phyloP scores from a whole-genome alignment of 2,888 invertebrate genomes.

The Nematopogon swammerdamellus region DNA sequence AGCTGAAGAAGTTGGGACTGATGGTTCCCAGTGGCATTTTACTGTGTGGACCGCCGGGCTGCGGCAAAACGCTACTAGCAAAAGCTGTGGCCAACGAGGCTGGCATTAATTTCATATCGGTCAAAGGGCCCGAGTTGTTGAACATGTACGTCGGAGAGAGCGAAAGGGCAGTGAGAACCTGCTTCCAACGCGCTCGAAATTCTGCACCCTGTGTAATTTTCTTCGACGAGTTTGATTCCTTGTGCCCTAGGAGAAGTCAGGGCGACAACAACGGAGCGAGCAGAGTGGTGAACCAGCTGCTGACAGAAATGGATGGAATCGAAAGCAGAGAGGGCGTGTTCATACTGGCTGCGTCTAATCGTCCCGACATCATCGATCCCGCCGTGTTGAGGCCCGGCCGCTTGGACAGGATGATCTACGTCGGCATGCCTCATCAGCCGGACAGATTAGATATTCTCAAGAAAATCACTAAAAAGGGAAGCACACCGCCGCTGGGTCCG shows the following conservation, averaged over 20 bases:
- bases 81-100: conserved; percentile 99
- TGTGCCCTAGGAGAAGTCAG: conserved; percentile 87
- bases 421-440: conserved; percentile 76
- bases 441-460: conserved; percentile 87
- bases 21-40: conserved; percentile 84
- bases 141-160: conserved; percentile 99
- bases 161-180: conserved; percentile 93
- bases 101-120: conserved; percentile 97
- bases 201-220: conserved; percentile 98
- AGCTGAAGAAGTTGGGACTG: conserved; percentile 75
- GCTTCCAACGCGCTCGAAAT: conserved; percentile 91
- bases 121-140: conserved; percentile 96
- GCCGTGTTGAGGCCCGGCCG: conserved; percentile 88
- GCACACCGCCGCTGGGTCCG: conserved; percentile 67
- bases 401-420: conserved; percentile 85
- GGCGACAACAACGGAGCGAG: conserved; percentile 69
- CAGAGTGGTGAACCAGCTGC: conserved; percentile 92
- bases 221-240: conserved; percentile 96
- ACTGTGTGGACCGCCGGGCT: conserved; percentile 95
- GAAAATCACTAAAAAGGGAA: conserved; percentile 87
- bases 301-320: conserved; percentile 98
- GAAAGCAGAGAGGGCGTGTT: conserved; percentile 90
- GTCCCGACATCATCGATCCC: conserved; percentile 95
- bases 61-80: conserved; percentile 93
- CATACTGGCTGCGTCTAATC: conserved; percentile 93